phyloP scores from a whole-genome alignment of 1,140 invertebrate species.

The Mercenaria mercenaria region DNA sequence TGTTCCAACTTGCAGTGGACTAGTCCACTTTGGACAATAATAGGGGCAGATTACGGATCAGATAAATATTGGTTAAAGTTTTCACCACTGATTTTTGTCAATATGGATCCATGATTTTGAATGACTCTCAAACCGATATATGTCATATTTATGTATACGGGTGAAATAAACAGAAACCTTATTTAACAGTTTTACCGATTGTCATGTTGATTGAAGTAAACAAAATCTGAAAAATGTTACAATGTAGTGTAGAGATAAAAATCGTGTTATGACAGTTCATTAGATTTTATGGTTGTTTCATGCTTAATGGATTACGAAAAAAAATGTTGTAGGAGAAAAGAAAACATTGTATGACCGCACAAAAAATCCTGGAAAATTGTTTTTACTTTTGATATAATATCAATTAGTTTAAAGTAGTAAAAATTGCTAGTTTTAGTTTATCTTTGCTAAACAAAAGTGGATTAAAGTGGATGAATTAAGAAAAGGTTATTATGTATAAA shows the following conservation, averaged over 20 bases:
- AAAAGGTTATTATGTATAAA: background rate
- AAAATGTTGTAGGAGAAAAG: background rate
- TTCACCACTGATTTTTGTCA: conserved; percentile 29
- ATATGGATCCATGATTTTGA: conserved; percentile 51
- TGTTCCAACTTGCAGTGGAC: conserved; percentile 19
- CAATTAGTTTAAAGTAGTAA: background rate
- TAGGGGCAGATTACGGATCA: conserved; percentile 31
- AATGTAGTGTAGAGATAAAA: background rate
- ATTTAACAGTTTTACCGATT: conserved; percentile 4
- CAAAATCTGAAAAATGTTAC: background rate
- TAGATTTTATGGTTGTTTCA: background rate
- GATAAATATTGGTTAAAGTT: conserved; percentile 26
- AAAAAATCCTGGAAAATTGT: background rate
- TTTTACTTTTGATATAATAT: background rate
- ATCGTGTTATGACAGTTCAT: background rate
- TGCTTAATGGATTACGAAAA: background rate
- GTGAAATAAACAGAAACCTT: conserved; percentile 22
- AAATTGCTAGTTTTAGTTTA: background rate
- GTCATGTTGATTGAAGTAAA: background rate
- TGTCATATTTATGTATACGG: conserved; percentile 29
- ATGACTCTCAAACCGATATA: conserved; percentile 19
- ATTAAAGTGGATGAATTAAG: background rate
- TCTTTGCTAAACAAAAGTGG: background rate
- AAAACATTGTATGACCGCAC: background rate
- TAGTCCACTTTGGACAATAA: conserved; percentile 7